Percentiles rank a stretch among this genome's conserved stretches.
These are phyloP conservation scores for Microchrysa polita DNA, from an alignment of 2,888 invertebrate genomes.

Conservation along the genomic window DNA sequence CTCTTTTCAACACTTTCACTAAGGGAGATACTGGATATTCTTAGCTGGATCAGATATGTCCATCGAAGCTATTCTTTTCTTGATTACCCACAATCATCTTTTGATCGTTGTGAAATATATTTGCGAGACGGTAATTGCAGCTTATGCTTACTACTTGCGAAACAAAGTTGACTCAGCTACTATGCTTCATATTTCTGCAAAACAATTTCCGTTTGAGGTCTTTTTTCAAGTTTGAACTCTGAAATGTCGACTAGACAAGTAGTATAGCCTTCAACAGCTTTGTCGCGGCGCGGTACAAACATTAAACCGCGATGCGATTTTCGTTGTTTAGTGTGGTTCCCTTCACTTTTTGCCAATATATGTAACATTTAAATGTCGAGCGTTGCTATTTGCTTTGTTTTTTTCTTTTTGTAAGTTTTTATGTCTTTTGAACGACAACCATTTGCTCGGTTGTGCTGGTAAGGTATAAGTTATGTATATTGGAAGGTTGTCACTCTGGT, in stretches of 20 bases:
- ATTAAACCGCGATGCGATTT: neutral
- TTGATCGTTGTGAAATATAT: too few species aligned
- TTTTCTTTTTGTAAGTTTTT: neutral
- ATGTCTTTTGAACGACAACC: neutral
- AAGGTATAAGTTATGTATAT: too few species aligned
- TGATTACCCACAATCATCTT: too few species aligned
- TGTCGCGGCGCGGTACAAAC: neutral
- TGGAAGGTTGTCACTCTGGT: too few species aligned
- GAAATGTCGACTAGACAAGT: neutral
- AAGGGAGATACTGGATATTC: too few species aligned
- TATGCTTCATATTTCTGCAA: neutral
- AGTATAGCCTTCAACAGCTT: neutral
- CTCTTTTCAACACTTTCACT: too few species aligned
- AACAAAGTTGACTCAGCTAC: too few species aligned
- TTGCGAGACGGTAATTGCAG: too few species aligned
- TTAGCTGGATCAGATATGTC: too few species aligned
- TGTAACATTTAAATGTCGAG: conserved; percentile 43
- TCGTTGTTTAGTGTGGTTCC: conserved; percentile 26
- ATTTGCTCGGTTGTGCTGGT: neutral
- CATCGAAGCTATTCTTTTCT: too few species aligned
- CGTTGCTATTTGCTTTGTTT: neutral
- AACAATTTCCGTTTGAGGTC: neutral
- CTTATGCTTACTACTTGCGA: too few species aligned
- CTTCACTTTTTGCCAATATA: conserved; percentile 42
- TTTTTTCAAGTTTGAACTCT: neutral